Base-by-base conservation (phyloP, 92 coral and sea anemone species). In the Parazoanthus swiftii region DNA sequence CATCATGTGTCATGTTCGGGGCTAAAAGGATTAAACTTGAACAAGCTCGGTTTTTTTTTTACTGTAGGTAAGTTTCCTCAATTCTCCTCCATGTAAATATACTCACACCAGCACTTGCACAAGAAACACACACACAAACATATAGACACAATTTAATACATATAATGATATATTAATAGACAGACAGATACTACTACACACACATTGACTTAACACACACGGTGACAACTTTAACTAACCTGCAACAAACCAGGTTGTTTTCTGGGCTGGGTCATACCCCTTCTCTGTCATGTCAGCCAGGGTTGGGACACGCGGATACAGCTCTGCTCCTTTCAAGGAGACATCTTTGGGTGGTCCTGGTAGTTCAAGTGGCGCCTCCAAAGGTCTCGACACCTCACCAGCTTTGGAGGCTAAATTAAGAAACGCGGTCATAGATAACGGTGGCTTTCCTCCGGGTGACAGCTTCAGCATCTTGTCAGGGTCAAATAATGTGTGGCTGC, bases 401-500 rank as follows among this genome's bases (percentile, higher is more conserved):
- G 83, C 83, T 79, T 79, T 79, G 33, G 83, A 79, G 1, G 35
- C 50, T 39, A 79, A 42, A 10, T n/a, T 26, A 39, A 79, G 65
- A 50, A 79, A 79, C 25, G 83, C 51, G 10, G 83, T 79, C 83
- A 79, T 79, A 2, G 83, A 51, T 36, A 80, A 88, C 11, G 95
- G 95, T 3, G 74, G 74, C 39, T 26, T 80, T 77, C 88, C 90
- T 3, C 75, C 81, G 6, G 74, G 85, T 25, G 92, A 87, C 48
- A 35, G 26, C 65, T 79, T 51, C 50, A 86, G 50, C 48, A 93
- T 36, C 8, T 80, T 85, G 26, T 90, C 89, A 18, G 88, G 85
- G 71, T 95, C 98, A 74, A 91, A 95, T 7, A 95, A 91, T 0
- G 98, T 93, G 82, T 95, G 98, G 76, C 96, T 90, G 66, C 89